A percentile compares a stretch with the other conserved stretches of the same genome.
phyloP scores from a whole-genome alignment of 1,140 invertebrate species.

The Camponotus floridanus region DNA sequence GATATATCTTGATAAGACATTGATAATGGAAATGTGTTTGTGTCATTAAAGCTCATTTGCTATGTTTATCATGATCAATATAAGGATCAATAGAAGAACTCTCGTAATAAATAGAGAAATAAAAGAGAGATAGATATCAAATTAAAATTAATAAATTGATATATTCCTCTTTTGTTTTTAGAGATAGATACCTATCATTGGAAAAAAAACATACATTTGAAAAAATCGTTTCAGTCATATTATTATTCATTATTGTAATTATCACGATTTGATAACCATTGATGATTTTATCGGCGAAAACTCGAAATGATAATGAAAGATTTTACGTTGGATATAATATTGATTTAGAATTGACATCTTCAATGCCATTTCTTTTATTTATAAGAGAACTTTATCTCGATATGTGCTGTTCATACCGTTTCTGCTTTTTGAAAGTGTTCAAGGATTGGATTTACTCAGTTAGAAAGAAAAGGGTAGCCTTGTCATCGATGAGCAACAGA shows the following conservation, averaged over 20 bases:
- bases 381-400: not conserved
- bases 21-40: not conserved
- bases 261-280: too few relatives aligned
- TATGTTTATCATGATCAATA: not conserved
- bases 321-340: not conserved
- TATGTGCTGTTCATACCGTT: not conserved
- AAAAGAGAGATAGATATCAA: not conserved
- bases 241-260: not conserved
- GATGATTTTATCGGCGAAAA: not conserved
- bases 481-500: not conserved
- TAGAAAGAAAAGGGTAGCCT: not conserved
- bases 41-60: not conserved
- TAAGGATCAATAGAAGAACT: not conserved
- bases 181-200: not conserved
- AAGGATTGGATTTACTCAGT: not conserved
- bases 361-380: not conserved
- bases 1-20: not conserved
- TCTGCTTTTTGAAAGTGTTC: not conserved
- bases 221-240: not conserved
- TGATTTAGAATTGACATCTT: not conserved
- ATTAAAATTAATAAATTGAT: too few relatives aligned
- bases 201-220: not conserved
- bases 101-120: not conserved
- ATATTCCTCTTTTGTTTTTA: too few relatives aligned
- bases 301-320: not conserved